Evolutionary conservation across 2,113 vertebrate genomes (phyloP).

Genomic region (Varanus salvator): DNA sequence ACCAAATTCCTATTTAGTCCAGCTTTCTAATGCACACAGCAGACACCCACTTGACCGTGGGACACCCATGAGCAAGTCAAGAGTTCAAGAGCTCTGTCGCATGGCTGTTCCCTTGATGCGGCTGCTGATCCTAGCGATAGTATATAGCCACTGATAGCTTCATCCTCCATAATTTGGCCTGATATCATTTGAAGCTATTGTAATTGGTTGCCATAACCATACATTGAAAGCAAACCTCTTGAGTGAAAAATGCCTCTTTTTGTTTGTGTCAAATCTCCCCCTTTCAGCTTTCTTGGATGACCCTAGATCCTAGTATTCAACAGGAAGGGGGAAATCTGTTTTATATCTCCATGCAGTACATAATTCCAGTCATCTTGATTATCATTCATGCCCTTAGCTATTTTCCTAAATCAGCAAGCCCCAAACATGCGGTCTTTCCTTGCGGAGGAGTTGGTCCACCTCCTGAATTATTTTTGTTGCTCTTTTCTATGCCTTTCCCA

Average conservation of each 20-base stretch:
- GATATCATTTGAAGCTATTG: not conserved
- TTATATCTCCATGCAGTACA: too few species aligned
- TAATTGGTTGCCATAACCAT: not conserved
- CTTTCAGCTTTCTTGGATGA: too few species aligned
- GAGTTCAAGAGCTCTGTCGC: not conserved
- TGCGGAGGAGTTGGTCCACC: not conserved
- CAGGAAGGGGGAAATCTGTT: not conserved
- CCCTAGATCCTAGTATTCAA: too few species aligned
- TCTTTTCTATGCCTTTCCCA: not conserved
- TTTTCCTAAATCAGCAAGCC: not conserved
- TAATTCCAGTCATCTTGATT: too few species aligned
- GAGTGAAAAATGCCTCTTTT: not conserved
- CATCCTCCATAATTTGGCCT: not conserved
- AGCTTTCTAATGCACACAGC: not conserved
- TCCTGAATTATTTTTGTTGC: not conserved
- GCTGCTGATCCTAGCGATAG: not conserved
- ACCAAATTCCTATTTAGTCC: not conserved
- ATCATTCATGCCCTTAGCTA: not conserved
- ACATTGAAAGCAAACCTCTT: too few species aligned
- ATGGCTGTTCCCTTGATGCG: not conserved
- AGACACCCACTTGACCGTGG: not conserved
- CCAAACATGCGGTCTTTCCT: not conserved
- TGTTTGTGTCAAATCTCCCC: not conserved
- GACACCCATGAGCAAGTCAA: not conserved
- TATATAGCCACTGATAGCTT: not conserved